Base-by-base conservation (phyloP, 2,113 vertebrate genomes). In the Orthonyx spaldingii region DNA sequence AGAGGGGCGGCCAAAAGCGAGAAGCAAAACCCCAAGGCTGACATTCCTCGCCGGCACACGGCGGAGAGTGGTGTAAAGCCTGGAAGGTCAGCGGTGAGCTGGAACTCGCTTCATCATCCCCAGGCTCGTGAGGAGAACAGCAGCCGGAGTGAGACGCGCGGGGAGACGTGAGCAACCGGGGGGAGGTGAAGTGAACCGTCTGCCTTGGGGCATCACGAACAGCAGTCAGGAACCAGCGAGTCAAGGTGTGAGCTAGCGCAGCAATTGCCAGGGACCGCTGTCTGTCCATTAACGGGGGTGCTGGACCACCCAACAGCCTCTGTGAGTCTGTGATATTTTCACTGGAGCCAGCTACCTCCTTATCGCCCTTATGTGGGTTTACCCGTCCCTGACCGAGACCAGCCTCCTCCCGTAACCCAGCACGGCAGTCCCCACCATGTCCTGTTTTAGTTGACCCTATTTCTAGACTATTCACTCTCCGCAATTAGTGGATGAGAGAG, bases 371-470 rank as follows among this genome's bases (percentile, higher is more conserved):
- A 32, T 30, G 88, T 41, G 55, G 24, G 27, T 59, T 69, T 63
- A n/a, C 16, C 64, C 0, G 0, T 5, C 52, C 19, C 56, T 8
- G 1, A 39, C 11, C 10, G 44, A 83, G 30, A 47, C 6, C 56
- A 69, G 7, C 19, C 17, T 50, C 42, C 27, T 60, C 39, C 30
- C 17, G 9, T 0, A 37, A 42, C 14, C 26, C 78, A 74, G 39
- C 16, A 26, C 0, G 0, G 39, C 64, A 49, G 16, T 33, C 16
- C 28, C 60, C 47, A 60, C 32, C 1, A 1, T 10, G n/a, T 33
- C 42, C 59, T 61, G 12, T 15, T 77, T 47, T 2, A 88, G 55
- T 0, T 72, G 53, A 26, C 47, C 1, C 1, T 53, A 14, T 50
- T 87, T 87, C 87, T 41, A 26, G 63, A 59, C 35, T 37, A 77